Percentiles rank a stretch among this genome's conserved stretches.
These are phyloP conservation scores for Atractosteus spatula DNA, from an alignment of 2,113 vertebrate genomes.

Conservation along the genomic window DNA sequence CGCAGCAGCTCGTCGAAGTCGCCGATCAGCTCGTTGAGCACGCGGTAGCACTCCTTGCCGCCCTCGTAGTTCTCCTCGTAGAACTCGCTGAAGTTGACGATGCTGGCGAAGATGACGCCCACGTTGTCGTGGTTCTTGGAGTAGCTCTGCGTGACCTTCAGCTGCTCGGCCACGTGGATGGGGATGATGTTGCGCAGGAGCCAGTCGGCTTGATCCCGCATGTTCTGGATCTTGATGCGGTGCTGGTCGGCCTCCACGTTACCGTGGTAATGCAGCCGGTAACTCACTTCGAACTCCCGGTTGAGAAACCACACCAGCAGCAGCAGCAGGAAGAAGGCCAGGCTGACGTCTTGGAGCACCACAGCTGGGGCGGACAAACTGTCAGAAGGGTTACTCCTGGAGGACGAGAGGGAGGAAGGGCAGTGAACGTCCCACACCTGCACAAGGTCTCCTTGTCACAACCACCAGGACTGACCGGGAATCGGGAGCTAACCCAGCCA, in stretches of 20 bases:
- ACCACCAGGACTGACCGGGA: too few species aligned
- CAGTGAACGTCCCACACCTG: too few species aligned
- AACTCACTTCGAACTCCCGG: slow-evolving; percentile 94
- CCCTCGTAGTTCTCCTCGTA: slow-evolving; percentile 98
- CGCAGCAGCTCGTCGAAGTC: slow-evolving; percentile 94
- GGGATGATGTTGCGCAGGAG: slow-evolving; percentile 95
- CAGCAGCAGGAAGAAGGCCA: slow-evolving; percentile 87
- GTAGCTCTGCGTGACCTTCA: slow-evolving; percentile 96
- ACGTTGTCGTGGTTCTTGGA: slow-evolving; percentile 96
- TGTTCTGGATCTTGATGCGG: slow-evolving; percentile 92
- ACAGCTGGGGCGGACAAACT: slow-evolving; percentile 23
- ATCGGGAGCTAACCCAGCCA: too few species aligned
- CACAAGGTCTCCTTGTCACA: too few species aligned
- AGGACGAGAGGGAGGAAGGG: too few species aligned
- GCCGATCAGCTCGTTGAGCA: slow-evolving; percentile 93
- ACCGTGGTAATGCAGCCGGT: slow-evolving; percentile 96
- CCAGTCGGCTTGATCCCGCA: slow-evolving; percentile 96
- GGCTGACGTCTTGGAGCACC: slow-evolving; percentile 75
- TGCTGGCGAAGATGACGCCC: slow-evolving; percentile 94
- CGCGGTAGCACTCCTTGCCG: slow-evolving; percentile 94
- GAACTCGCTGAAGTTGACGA: slow-evolving; percentile 98
- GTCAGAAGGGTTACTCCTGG: too few species aligned
- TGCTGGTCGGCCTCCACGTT: slow-evolving; percentile 93
- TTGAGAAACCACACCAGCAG: slow-evolving; percentile 97
- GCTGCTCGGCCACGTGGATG: slow-evolving; percentile 92